A percentile compares a stretch with the other conserved stretches of the same genome.
Evolutionary conservation across 2,797 vertebrate genomes (phyloP).

Genomic region (Premnoplex brunnescens): DNA sequence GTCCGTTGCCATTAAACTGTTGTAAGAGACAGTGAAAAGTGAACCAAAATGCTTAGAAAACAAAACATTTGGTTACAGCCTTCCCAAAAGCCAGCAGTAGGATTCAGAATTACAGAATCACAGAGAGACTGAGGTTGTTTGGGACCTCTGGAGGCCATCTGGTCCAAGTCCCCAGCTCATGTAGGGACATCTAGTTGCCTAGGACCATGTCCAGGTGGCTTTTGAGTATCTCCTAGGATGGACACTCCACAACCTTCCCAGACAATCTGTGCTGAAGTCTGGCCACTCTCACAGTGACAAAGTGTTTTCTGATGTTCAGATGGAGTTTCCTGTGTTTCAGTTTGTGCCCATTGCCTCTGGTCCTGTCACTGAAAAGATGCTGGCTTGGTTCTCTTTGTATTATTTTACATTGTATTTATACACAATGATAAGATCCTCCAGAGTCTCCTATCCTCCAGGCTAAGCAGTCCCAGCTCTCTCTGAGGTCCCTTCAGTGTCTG

Average conservation of each 20-base stretch:
- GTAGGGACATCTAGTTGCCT: background rate
- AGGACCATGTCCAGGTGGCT: background rate
- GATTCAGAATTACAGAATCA: background rate
- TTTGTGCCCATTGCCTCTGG: background rate
- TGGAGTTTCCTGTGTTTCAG: background rate
- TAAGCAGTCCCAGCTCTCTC: background rate
- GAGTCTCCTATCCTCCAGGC: background rate
- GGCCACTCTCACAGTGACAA: background rate
- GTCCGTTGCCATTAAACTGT: background rate
- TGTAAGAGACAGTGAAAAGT: background rate
- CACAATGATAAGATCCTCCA: background rate
- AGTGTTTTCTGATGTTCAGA: background rate
- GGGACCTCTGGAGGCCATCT: background rate
- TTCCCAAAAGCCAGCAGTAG: background rate
- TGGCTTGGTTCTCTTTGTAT: background rate
- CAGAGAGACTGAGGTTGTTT: background rate
- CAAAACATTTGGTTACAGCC: background rate
- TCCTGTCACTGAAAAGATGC: background rate
- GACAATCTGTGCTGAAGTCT: accelerated
- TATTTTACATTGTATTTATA: background rate
- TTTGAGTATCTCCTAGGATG: accelerated
- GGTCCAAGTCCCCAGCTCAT: accelerated
- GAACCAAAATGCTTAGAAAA: background rate
- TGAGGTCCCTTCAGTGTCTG: background rate
- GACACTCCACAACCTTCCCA: background rate